Percentiles rank a stretch among this genome's conserved stretches.
phyloP scores from a whole-genome alignment of 2,888 invertebrate species.

The Hyppa rectilinea region DNA sequence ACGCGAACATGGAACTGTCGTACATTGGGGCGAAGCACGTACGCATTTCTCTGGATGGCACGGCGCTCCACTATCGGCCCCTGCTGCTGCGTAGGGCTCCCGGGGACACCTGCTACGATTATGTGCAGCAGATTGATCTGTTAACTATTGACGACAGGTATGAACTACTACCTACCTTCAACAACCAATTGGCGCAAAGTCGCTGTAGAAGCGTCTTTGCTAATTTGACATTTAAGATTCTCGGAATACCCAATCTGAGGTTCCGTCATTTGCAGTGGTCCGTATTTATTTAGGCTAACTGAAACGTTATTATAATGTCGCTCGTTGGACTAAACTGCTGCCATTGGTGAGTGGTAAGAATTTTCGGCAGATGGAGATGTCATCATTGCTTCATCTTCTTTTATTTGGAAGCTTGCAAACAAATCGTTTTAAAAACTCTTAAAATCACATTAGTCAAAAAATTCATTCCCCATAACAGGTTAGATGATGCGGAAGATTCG shows the following conservation, averaged over 20 bases:
- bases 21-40: conserved; percentile 91
- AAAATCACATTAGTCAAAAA: background rate
- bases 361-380: background rate
- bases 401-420: background rate
- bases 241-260: background rate
- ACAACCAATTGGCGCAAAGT: background rate
- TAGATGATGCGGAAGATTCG: conserved; percentile 74
- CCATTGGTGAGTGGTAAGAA: background rate
- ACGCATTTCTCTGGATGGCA: conserved; percentile 84
- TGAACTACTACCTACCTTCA: background rate
- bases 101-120: conserved; percentile 94
- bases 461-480: conserved; percentile 61
- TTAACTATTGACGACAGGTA: conserved; percentile 80
- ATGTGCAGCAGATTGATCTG: conserved; percentile 92
- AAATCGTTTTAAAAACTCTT: background rate
- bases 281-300: background rate
- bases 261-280: background rate
- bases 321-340: background rate
- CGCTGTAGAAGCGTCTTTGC: background rate
- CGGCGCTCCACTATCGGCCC: conserved; percentile 76
- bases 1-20: conserved; percentile 92
- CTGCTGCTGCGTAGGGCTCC: conserved; percentile 92
- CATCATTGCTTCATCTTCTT: background rate
- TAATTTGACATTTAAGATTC: background rate
- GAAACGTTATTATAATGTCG: background rate